Base-by-base conservation (phyloP, 2,888 invertebrate genomes). In the Hipparchia semele region DNA sequence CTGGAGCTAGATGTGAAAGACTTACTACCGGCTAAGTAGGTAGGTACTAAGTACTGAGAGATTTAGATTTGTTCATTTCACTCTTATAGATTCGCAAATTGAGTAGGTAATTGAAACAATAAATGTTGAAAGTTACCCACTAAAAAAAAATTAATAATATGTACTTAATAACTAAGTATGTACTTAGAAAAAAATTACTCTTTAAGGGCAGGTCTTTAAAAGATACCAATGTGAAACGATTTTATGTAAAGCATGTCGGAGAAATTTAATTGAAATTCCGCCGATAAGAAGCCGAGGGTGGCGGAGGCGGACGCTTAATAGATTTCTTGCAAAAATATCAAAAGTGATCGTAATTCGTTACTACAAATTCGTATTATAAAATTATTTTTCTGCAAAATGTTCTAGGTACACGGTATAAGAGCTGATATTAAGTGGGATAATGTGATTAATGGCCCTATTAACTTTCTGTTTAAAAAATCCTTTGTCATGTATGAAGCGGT, bases 211-310 rank as follows among this genome's bases (percentile, higher is more conserved):
- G n/a, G 12, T 58, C 23, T 8, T 7, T 56, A 13, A 13, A 56
- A 13, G 56, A 23, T 23, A 58, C 7, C 23, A 23, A 58, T 12
- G 39, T n/a, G 9, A 61, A 45, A 45, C 60, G 39, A 45, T 61
- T 23, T 61, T 61, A 61, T 61, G 60, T 61, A 39, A 61, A 45
- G 60, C 60, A 61, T 39, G 60, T 61, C 39, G 60, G 39, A 45
- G 45, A 45, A 61, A 61, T 61, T 61, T 61, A 61, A 61, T 61
- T 39, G 60, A 45, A 61, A 61, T 61, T 61, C 60, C 45, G 10
- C 60, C 45, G 60, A 61, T 61, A 61, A 45, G 12, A 45, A n/a
- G 2, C 12, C 60, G 39, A 61, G 39, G 39, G 12, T 45, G 12
- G 60, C 60, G 60, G 12, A 61, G 60, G 60, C 45, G 23, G 13